Evolutionary conservation across 2,888 invertebrate genomes (phyloP).

Genomic region (Sisyra nigra): DNA sequence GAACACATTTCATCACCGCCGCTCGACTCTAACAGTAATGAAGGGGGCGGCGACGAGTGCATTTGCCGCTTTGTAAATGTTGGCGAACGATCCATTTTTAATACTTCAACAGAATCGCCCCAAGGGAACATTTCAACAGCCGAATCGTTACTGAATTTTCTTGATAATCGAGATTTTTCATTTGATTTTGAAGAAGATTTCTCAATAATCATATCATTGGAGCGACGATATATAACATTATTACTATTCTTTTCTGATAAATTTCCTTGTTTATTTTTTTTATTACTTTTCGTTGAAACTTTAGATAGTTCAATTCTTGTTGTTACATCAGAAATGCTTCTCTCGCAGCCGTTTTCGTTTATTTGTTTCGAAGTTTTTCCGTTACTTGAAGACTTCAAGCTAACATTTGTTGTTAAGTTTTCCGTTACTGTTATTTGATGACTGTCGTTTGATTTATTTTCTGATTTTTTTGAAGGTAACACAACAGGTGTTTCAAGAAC

Average conservation of each 20-base stretch:
- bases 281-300: too few species aligned
- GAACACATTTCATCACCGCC: slow-evolving; percentile 32
- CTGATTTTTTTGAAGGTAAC: slow-evolving; percentile 22
- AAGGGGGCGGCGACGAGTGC: slow-evolving; percentile 20
- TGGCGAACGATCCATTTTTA: slow-evolving; percentile 26
- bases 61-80: slow-evolving; percentile 21
- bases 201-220: too few species aligned
- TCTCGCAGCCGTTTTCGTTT: not conserved
- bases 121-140: slow-evolving; percentile 32
- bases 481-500: slow-evolving; percentile 21
- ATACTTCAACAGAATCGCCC: slow-evolving; percentile 28
- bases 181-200: not conserved
- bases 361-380: not conserved
- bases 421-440: too few species aligned
- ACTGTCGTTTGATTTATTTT: too few species aligned
- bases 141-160: slow-evolving; percentile 30
- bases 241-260: not conserved
- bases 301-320: too few species aligned
- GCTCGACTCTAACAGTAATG: slow-evolving; percentile 19
- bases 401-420: too few species aligned
- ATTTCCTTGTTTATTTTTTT: not conserved
- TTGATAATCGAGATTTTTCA: slow-evolving; percentile 15
- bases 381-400: not conserved
- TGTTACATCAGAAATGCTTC: not conserved
- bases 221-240: too few species aligned